Base-by-base conservation (phyloP, 2,113 vertebrate genomes). In the Rhynchomys soricoides region DNA sequence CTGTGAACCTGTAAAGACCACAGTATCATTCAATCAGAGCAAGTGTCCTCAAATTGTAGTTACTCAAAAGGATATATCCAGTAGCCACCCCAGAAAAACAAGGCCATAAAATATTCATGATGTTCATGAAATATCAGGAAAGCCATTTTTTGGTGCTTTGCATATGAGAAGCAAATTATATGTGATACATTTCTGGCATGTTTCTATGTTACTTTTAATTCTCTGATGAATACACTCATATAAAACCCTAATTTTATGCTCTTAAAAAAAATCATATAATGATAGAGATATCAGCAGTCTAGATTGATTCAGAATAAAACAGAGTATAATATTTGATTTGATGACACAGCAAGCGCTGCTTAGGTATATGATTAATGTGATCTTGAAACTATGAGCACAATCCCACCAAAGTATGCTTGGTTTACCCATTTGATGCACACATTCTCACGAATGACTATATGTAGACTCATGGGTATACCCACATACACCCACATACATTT, bases 361-460 rank as follows among this genome's bases (percentile, higher is more conserved):
- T 52, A 2, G 37, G 79, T 9, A 0, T 7, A 5, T 37, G 66
- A 7, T 16, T 24, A 43, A 73, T 11, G 6, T 59, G 21, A 50
- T 21, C 16, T 78, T 83, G 8, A 77, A 62, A 45, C 11, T 1
- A 43, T 40, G 7, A 85, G 7, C n/a, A 62, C 3, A 95, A 79
- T 0, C 37, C 0, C 7, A 26, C 2, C 37, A 0, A 34, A 57
- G 6, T 79, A 26, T 86, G 78, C 43, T n/a, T 43, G 17, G n/a
- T 43, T 91, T 90, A 43, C 57, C 12, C 17, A n/a, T 89, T 94
- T 89, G 55, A 48, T 86, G 22, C 83, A 81, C 7, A 3, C 90
- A 71, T 68, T 94, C 78, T 48, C 19, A 43, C 89, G 64, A 0
- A 5, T n/a, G 5, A 62, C 5, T 43, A 17, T 37, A 66, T 10